A percentile compares a stretch with the other conserved stretches of the same genome.
Conservation (phyloP, 1,140 invertebrate genomes). For the Elymnias hypermnestra region DNA sequence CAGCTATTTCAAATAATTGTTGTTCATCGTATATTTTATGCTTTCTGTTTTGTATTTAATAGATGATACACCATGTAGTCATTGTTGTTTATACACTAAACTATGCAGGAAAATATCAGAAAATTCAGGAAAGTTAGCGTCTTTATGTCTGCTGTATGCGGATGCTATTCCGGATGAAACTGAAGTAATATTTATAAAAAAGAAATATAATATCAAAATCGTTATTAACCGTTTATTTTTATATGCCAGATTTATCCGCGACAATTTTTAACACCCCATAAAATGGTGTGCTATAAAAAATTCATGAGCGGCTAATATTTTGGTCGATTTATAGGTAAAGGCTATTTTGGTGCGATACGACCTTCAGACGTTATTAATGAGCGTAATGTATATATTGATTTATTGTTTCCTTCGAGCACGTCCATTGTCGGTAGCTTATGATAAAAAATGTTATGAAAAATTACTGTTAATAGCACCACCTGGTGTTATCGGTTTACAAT, state of each 20-base stretch:
- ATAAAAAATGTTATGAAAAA: conserved; percentile 6
- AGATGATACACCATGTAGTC: too few species aligned
- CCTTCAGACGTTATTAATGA: conserved; percentile 39
- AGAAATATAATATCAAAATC: too few species aligned
- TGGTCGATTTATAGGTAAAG: conserved; percentile 11
- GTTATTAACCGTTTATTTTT: background rate
- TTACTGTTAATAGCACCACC: background rate
- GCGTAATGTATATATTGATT: conserved; percentile 29
- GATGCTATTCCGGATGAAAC: too few species aligned
- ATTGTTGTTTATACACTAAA: too few species aligned
- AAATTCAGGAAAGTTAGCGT: too few species aligned
- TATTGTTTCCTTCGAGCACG: conserved; percentile 16
- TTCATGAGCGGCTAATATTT: conserved; percentile 20
- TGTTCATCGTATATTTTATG: too few species aligned
- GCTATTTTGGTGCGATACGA: conserved; percentile 14
- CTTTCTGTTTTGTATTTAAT: too few species aligned
- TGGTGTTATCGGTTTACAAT: background rate
- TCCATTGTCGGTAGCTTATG: conserved; percentile 3
- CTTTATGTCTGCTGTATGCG: too few species aligned
- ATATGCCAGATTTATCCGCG: conserved; percentile 1
- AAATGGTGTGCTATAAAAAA: conserved; percentile 6
- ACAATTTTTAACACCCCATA: conserved; percentile 7
- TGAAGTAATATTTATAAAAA: too few species aligned
- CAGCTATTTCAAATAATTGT: too few species aligned
- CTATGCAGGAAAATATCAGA: too few species aligned